Percentiles rank a stretch among this genome's conserved stretches.
Conservation (phyloP, 53 echinoderm and acorn worm species). For the Glandiceps talaboti region DNA sequence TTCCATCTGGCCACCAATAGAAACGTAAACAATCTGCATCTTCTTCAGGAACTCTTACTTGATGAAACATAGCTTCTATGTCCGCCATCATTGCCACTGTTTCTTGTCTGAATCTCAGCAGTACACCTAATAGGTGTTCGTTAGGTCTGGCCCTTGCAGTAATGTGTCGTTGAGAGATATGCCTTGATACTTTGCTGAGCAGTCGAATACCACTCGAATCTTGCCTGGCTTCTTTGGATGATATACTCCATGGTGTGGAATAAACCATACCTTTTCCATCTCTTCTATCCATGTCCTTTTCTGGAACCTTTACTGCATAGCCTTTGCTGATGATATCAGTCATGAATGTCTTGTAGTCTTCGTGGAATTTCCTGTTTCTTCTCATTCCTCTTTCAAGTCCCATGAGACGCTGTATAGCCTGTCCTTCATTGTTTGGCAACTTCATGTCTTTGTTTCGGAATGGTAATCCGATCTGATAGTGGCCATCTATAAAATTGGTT, state of each 20-base stretch:
- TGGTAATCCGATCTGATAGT: constrained; percentile 47
- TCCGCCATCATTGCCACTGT: constrained; percentile 53
- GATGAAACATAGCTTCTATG: constrained; percentile 50
- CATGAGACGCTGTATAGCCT: constrained; percentile 3
- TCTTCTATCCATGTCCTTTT: not conserved
- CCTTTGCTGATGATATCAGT: constrained; percentile 9
- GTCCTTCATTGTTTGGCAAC: constrained; percentile 21
- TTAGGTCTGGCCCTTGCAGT: constrained; percentile 50
- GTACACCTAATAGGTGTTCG: constrained; percentile 25
- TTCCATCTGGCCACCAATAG: constrained; percentile 51
- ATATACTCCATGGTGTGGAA: not conserved
- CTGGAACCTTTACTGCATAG: constrained; percentile 3
- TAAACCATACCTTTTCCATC: not conserved
- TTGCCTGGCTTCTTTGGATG: constrained; percentile 35
- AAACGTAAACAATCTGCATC: constrained; percentile 33
- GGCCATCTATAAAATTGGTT: constrained; percentile 22
- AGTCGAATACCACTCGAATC: constrained; percentile 47
- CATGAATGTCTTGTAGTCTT: constrained; percentile 39
- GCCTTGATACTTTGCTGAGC: constrained; percentile 28
- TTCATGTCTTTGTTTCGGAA: constrained; percentile 8
- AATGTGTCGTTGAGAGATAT: constrained; percentile 34
- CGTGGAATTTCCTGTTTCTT: not conserved
- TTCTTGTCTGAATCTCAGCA: constrained; percentile 42
- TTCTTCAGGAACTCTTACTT: constrained; percentile 26
- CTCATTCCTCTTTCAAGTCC: not conserved